phyloP scores from a whole-genome alignment of 2,797 vertebrate species.

The Erpetoichthys calabaricus region DNA sequence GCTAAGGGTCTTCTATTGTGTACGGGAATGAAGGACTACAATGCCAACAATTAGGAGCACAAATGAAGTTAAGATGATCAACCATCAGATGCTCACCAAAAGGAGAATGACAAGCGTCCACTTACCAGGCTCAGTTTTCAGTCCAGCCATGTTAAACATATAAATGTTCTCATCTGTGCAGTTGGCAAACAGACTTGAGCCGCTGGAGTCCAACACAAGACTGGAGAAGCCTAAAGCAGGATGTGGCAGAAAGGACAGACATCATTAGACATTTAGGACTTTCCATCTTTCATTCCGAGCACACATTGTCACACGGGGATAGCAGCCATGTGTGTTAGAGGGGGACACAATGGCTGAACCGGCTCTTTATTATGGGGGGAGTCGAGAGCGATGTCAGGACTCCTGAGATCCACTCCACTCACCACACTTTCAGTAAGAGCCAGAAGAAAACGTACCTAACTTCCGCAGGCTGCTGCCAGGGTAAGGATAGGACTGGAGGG shows the following conservation, averaged over 20 bases:
- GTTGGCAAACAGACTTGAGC: constrained; percentile 74
- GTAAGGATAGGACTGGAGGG: constrained; percentile 66
- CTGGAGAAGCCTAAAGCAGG: constrained; percentile 74
- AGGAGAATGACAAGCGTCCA: no score
- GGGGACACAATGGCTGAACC: constrained; percentile 6
- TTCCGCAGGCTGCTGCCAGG: constrained; percentile 77
- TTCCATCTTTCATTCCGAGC: not conserved
- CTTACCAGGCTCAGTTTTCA: constrained; percentile 72
- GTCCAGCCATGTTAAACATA: constrained; percentile 74
- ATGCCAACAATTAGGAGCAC: no score
- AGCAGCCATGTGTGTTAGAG: not conserved
- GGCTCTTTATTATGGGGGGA: not conserved
- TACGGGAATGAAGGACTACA: no score
- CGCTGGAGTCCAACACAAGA: constrained; percentile 69
- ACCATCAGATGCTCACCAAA: no score
- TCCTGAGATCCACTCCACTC: no score
- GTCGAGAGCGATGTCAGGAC: no score
- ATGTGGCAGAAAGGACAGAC: not conserved
- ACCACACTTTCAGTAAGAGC: not conserved
- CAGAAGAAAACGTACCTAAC: constrained; percentile 55
- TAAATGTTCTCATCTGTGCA: constrained; percentile 93
- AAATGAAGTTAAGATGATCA: no score
- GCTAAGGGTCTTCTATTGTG: no score
- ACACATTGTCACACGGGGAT: no score
- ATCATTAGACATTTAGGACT: not conserved